Evolutionary conservation across 2,113 vertebrate species (phyloP), one percentile per base, ranked within the genome.

Genomic region (Periophthalmodon schlosseri): DNA sequence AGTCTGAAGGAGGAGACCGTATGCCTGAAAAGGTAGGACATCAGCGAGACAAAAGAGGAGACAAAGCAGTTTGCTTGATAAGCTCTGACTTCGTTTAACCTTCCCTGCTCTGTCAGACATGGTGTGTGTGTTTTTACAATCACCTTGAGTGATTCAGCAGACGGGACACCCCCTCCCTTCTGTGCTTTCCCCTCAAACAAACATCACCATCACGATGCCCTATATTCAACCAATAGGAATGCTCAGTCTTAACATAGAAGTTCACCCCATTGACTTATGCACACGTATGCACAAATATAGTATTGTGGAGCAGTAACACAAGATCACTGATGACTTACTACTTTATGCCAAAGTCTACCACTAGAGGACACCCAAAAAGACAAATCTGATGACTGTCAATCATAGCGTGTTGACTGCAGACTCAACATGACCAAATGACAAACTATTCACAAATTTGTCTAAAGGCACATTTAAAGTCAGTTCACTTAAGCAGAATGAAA

Each of bases 81-180:
- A 77, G 82, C 79, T 79, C 69, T 78, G 87, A 84, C 88, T 90
- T 80, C 69, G 36, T 84, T 87, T 86, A 89, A 88, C 87, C 89
- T 87, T 82, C 77, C 76, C 77, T 49, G 50, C 71, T 83, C 78
- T 74, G 69, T 47, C 49, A 77, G 75, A 63, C 54, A 68, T 60
- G 60, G 56, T 60, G 70, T 65, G 64, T 15, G 24, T 68, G 66
- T 73, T 63, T 65, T 75, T 77, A 79, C 77, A 87, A 83, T 83
- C 82, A 87, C 83, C 86, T 88, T 91, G 90, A 92, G 87, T 92
- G 90, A 91, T 92, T 91, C 84, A 83, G 81, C 84, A 80, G 91
- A 93, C 89, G 86, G 66, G 69, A 4, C 70, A 67, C 69, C 46
- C 49, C 44, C 52, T 3, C 18, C 57, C 57, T 60, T 28, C 57